Conservation (phyloP, 2,888 invertebrate species). For the Orthosia incerta region DNA sequence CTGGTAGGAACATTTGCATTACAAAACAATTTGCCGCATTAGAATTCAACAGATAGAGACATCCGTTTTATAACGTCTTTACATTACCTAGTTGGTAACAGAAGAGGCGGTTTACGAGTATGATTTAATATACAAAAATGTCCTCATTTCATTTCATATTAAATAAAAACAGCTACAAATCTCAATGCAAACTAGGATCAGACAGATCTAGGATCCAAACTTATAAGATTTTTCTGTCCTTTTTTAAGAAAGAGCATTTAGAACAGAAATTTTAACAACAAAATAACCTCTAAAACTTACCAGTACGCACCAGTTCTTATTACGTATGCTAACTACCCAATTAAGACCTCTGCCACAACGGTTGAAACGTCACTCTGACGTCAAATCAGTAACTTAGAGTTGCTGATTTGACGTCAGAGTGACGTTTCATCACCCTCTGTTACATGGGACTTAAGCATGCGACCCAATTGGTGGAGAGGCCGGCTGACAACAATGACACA, state of each 20-base stretch:
- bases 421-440: too few relatives aligned
- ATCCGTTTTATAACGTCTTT: slow-evolving; percentile 42
- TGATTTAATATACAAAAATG: background rate
- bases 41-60: slow-evolving; percentile 47
- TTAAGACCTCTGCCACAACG: background rate
- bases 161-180: background rate
- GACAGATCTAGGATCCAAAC: background rate
- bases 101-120: background rate
- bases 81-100: slow-evolving; percentile 1
- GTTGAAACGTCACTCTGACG: background rate
- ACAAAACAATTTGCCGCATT: slow-evolving; percentile 38
- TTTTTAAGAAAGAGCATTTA: background rate
- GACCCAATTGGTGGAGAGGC: too few relatives aligned
- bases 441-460: too few relatives aligned
- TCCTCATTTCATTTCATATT: background rate
- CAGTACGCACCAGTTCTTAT: background rate
- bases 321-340: background rate
- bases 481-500: too few relatives aligned
- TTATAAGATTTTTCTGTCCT: background rate
- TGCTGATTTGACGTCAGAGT: too few relatives aligned
- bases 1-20: slow-evolving; percentile 38
- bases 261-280: too few relatives aligned
- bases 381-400: background rate
- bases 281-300: background rate
- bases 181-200: background rate